A percentile compares a stretch with the other conserved stretches of the same genome.
Conservation (phyloP, 2,888 invertebrate genomes). For the Xylocampa areola region DNA sequence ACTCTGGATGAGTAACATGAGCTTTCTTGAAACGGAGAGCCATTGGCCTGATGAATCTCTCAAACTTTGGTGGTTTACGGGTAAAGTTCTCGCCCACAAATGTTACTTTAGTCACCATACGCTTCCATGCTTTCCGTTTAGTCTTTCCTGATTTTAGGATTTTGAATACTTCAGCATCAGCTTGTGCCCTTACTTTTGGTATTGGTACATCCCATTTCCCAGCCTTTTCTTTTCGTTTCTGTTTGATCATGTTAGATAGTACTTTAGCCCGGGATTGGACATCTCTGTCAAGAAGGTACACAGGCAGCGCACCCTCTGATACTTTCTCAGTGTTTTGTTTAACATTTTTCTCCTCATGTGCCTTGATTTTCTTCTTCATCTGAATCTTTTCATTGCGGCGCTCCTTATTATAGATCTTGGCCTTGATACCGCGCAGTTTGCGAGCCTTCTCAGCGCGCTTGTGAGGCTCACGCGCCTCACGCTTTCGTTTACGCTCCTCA, state of each 20-base stretch:
- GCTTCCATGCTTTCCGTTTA: slow-evolving; percentile 98
- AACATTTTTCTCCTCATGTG: slow-evolving; percentile 98
- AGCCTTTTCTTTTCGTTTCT: slow-evolving; percentile 99
- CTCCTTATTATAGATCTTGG: slow-evolving; percentile 99
- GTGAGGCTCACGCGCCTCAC: slow-evolving; percentile 98
- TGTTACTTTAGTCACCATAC: slow-evolving; percentile 99
- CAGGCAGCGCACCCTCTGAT: slow-evolving; percentile 97
- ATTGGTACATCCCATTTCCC: slow-evolving; percentile 99
- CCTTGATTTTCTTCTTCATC: slow-evolving; percentile 99
- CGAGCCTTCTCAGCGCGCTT: slow-evolving; percentile 97
- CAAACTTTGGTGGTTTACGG: slow-evolving; percentile 99
- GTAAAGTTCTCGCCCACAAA: slow-evolving; percentile 99
- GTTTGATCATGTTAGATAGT: slow-evolving; percentile 99
- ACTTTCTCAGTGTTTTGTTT: slow-evolving; percentile 95
- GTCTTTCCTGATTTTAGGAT: slow-evolving; percentile 97
- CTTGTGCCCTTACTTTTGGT: slow-evolving; percentile 98
- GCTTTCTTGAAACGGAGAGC: slow-evolving; percentile 98
- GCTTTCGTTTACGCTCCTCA: slow-evolving; percentile 98
- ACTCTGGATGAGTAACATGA: slow-evolving; percentile 99
- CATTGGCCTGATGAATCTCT: slow-evolving; percentile 99
- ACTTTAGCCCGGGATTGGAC: slow-evolving; percentile 98
- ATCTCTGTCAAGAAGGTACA: slow-evolving; percentile 99
- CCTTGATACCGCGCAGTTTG: slow-evolving; percentile 98
- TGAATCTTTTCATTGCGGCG: slow-evolving; percentile 99
- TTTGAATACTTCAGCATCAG: slow-evolving; percentile 99